Percentiles rank a stretch among this genome's conserved stretches.
Evolutionary conservation across 1,140 invertebrate species (phyloP).

Genomic region (Polypedilum pembai): DNA sequence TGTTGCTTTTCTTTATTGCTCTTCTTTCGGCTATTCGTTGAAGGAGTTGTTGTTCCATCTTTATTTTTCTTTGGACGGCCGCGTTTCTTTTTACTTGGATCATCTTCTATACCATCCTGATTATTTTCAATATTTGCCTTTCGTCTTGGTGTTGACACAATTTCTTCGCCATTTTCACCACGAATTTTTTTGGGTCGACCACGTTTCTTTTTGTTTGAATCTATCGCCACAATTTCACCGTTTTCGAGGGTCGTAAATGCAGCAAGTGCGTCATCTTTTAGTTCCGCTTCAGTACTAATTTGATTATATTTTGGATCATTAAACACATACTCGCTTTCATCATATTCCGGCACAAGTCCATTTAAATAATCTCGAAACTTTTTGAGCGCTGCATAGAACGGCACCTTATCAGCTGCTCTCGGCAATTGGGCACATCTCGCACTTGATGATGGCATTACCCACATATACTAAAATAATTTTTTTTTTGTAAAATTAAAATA

Average conservation of each 20-base stretch:
- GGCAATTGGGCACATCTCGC: constrained; percentile 92
- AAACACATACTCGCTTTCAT: constrained; percentile 89
- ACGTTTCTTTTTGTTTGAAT: constrained; percentile 77
- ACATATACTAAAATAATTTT: constrained; percentile 71
- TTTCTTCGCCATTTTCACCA: constrained; percentile 55
- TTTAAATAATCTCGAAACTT: constrained; percentile 93
- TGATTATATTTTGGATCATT: constrained; percentile 62
- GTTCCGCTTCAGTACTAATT: constrained; percentile 50
- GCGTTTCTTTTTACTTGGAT: constrained; percentile 63
- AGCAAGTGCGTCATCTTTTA: constrained; percentile 40
- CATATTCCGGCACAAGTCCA: constrained; percentile 75
- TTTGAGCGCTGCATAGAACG: constrained; percentile 90
- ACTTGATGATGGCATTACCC: constrained; percentile 97
- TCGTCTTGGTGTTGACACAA: constrained; percentile 30
- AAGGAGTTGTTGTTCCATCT: constrained; percentile 44
- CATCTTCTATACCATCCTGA: constrained; percentile 1
- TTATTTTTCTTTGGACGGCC: constrained; percentile 78
- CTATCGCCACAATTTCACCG: constrained; percentile 39
- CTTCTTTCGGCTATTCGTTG: constrained; percentile 43
- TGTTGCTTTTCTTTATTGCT: constrained; percentile 35
- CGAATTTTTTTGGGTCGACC: constrained; percentile 82
- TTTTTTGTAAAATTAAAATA: too few species aligned
- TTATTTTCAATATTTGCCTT: constrained; percentile 24
- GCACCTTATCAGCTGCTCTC: constrained; percentile 91
- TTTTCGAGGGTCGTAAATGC: constrained; percentile 26